phyloP scores from a whole-genome alignment of 2,888 invertebrate genomes.

The Leptura quadrifasciata region DNA sequence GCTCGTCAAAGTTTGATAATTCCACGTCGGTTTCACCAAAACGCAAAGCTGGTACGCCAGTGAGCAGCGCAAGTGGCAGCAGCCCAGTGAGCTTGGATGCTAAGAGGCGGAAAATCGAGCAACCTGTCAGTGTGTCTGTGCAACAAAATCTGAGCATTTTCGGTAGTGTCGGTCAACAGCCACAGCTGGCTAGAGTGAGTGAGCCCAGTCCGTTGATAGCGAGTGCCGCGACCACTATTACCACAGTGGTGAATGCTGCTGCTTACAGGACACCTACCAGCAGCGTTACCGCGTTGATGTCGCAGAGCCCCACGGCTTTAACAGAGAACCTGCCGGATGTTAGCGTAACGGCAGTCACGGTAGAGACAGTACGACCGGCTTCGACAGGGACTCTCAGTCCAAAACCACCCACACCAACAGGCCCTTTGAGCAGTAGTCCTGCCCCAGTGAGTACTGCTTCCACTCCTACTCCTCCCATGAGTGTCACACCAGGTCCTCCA shows the following conservation, averaged over 20 bases:
- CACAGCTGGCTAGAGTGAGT: slow-evolving; percentile 76
- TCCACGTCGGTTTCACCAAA: slow-evolving; percentile 76
- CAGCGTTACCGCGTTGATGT: slow-evolving; percentile 51
- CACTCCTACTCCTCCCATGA: slow-evolving; percentile 55
- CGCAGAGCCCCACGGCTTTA: slow-evolving; percentile 65
- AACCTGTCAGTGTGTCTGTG: slow-evolving; percentile 62
- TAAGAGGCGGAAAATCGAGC: slow-evolving; percentile 80
- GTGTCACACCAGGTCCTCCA: slow-evolving; percentile 70
- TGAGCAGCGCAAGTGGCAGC: slow-evolving; percentile 63
- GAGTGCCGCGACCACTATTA: slow-evolving; percentile 81
- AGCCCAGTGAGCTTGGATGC: slow-evolving; percentile 77
- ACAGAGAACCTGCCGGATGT: slow-evolving; percentile 70
- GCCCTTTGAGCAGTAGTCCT: slow-evolving; percentile 56
- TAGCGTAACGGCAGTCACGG: slow-evolving; percentile 73
- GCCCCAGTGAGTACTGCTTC: slow-evolving; percentile 54
- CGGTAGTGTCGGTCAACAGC: slow-evolving; percentile 67
- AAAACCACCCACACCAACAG: slow-evolving; percentile 58
- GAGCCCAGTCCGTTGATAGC: slow-evolving; percentile 84
- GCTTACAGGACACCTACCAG: slow-evolving; percentile 70
- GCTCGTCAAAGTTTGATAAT: slow-evolving; percentile 73
- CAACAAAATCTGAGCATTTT: slow-evolving; percentile 53
- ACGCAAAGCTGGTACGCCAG: slow-evolving; percentile 77
- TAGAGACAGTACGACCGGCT: slow-evolving; percentile 58
- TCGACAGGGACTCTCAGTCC: slow-evolving; percentile 59
- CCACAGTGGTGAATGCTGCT: slow-evolving; percentile 82